Base-by-base conservation (phyloP, 2,797 vertebrate species). In the Steatocranus sp. region DNA sequence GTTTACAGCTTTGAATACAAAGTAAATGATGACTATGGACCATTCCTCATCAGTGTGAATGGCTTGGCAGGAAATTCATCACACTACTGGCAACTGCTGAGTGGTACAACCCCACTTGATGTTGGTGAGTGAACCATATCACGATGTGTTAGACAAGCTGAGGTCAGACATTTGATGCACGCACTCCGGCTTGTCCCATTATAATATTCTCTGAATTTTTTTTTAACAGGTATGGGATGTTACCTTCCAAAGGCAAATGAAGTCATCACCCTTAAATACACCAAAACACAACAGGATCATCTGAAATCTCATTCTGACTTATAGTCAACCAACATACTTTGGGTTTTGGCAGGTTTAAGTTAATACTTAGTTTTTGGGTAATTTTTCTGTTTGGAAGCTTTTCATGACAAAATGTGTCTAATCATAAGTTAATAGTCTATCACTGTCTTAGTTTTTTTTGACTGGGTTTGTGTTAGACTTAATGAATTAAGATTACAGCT, bases 41-140 rank as follows among this genome's bases (percentile, higher is more conserved):
- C 85, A 1, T 91, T 8, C 56, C 88, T 94, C 53, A 12, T 75
- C 53, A 90, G 91, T 17, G 84, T 94, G 4, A 93, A 93, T 11
- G 89, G 86, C 10, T 2, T 92, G 49, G n/a, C 53, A 20, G 91
- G 82, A 34, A 36, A 11, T 30, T 0, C 18, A 20, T 34, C 56
- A n/a, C 1, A 63, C 58, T 36, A 63, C 58, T 63, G 58, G 58
- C 4, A 20, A 63, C 61, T 68, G 61, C 36, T 68, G 36, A 41
- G 18, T 34, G 18, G 0, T 54, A 54, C 8, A 15, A 54, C 7
- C 51, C 7, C 0, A 11, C 58, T 36, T 12, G 4, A 15, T 15
- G 61, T 41, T 41, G 61, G 61, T 68, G 36, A 68, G 61, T 41
- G 36, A 68, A 15, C 1, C 36, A 41, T 17, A 9, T 41, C 0